phyloP scores from a whole-genome alignment of 2,888 invertebrate genomes.

The Mesoligia furuncula region DNA sequence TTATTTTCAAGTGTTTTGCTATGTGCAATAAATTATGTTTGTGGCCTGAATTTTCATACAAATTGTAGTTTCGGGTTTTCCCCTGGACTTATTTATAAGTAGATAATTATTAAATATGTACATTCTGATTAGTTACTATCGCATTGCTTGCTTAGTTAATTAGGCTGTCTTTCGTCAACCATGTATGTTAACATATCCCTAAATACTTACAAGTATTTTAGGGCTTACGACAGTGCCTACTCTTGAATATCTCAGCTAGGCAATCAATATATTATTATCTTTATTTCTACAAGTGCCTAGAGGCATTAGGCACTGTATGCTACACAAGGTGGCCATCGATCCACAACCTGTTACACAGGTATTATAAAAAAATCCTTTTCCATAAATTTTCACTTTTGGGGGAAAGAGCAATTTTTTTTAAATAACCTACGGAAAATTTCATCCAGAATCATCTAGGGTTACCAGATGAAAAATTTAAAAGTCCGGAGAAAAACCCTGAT shows the following conservation, averaged over 20 bases:
- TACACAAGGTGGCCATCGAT: no score
- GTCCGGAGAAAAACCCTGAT: no score
- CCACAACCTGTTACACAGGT: no score
- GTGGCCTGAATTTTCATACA: neutral
- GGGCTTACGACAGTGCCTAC: no score
- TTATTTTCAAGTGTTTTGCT: conserved; percentile 24
- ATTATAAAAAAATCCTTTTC: no score
- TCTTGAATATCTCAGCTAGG: neutral
- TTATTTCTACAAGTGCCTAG: neutral
- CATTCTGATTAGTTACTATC: conserved; percentile 1
- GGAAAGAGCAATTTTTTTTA: no score
- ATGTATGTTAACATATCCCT: neutral
- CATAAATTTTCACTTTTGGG: no score
- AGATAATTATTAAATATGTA: neutral
- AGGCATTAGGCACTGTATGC: neutral
- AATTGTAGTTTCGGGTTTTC: conserved; percentile 14
- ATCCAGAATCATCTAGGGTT: no score
- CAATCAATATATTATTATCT: neutral
- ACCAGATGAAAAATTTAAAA: no score
- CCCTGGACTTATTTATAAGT: neutral
- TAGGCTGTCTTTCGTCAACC: neutral
- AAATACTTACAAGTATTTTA: neutral
- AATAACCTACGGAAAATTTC: no score
- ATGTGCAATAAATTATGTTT: conserved; percentile 11
- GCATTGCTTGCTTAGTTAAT: neutral